Conservation (phyloP, 2,888 invertebrate genomes). For the Sinhomidia bicolor region DNA sequence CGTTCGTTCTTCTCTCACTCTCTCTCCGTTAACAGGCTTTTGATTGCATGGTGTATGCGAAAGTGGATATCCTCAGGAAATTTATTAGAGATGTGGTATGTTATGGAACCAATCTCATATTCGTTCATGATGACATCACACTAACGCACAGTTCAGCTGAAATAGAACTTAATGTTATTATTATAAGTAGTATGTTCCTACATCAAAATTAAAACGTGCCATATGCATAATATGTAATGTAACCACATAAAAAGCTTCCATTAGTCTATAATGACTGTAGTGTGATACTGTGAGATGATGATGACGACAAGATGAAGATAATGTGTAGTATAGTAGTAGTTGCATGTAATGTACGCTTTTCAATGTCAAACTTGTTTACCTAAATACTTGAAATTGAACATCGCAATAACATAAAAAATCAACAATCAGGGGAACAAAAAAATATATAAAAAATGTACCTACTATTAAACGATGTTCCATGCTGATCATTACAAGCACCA, state of each 20-base stretch:
- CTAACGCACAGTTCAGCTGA: not conserved
- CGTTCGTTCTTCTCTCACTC: not conserved
- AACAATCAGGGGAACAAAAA: constrained; percentile 52
- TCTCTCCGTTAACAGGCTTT: constrained; percentile 1
- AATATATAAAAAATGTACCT: not conserved
- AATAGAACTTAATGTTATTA: too few species aligned
- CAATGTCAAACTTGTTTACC: constrained; percentile 67
- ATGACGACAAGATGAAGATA: not conserved
- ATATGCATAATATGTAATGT: too few species aligned
- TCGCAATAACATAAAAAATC: constrained; percentile 57
- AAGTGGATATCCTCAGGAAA: constrained; percentile 45
- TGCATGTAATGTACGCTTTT: constrained; percentile 29
- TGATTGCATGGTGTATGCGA: not conserved
- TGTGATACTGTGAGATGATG: too few species aligned
- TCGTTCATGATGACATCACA: not conserved
- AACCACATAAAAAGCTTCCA: not conserved
- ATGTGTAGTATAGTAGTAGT: not conserved
- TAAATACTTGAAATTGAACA: constrained; percentile 57
- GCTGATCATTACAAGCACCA: not conserved
- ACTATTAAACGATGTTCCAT: constrained; percentile 36
- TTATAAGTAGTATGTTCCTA: too few species aligned
- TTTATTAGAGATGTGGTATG: not conserved
- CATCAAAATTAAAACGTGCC: too few species aligned
- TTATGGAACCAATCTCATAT: not conserved
- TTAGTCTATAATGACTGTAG: too few species aligned